A percentile compares a stretch with the other conserved stretches of the same genome.
Evolutionary conservation across 1,140 invertebrate species (phyloP).

Genomic region (Drosophila pandora): DNA sequence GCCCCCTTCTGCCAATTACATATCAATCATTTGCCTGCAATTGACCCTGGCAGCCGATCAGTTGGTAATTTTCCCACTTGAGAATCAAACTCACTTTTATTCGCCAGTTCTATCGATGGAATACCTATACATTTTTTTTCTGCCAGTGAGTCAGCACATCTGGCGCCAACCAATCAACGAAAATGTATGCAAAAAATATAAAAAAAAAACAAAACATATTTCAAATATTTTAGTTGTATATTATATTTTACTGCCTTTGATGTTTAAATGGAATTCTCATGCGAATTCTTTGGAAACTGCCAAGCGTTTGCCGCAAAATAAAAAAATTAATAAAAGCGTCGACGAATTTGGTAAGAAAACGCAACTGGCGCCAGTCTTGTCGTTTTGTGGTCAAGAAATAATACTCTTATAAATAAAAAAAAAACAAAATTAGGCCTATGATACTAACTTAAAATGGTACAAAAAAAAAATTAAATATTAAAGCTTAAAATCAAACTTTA

Average conservation of each 20-base stretch:
- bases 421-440: not conserved
- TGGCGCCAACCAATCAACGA: conserved; percentile 38
- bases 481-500: not conserved
- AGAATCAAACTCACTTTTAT: conserved; percentile 9
- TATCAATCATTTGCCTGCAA: conserved; percentile 58
- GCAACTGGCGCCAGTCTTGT: conserved; percentile 33
- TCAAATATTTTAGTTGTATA: conserved; percentile 39
- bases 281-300: conserved; percentile 74
- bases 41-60: conserved; percentile 41
- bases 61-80: conserved; percentile 41
- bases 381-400: not conserved
- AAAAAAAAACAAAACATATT: conserved; percentile 18
- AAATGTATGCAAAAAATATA: conserved; percentile 39
- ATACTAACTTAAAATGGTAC: not conserved
- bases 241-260: conserved; percentile 4
- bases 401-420: conserved; percentile 23
- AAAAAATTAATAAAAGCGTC: conserved; percentile 48
- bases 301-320: conserved; percentile 46
- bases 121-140: conserved; percentile 4
- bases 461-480: not conserved
- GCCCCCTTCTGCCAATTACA: conserved; percentile 32
- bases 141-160: conserved; percentile 32
- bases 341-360: conserved; percentile 39
- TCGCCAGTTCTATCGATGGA: conserved; percentile 14
- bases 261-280: conserved; percentile 59